Conservation (phyloP, 1,140 invertebrate genomes). For the Hydropsyche tenuis region DNA sequence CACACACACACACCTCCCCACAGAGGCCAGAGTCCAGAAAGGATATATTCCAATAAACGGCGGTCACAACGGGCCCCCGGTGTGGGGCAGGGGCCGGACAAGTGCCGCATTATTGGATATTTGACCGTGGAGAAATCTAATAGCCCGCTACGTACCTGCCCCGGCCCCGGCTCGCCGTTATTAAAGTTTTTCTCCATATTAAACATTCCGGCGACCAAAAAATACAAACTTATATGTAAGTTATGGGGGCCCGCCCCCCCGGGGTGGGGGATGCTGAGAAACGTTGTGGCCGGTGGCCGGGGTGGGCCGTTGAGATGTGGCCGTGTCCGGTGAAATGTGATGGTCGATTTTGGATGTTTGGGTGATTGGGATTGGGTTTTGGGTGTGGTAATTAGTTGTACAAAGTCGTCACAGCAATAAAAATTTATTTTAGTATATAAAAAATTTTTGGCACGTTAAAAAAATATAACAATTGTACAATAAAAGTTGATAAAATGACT, state of each 20-base stretch:
- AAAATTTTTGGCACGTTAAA: slow-evolving; percentile 47
- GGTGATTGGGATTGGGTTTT: slow-evolving; percentile 25
- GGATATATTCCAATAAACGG: slow-evolving; percentile 36
- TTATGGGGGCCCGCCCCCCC: not conserved
- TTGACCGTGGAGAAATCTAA: slow-evolving; percentile 51
- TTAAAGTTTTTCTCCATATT: slow-evolving; percentile 51
- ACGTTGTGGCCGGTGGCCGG: slow-evolving; percentile 27
- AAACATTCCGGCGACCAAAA: slow-evolving; percentile 50
- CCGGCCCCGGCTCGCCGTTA: slow-evolving; percentile 40
- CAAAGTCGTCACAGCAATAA: not conserved
- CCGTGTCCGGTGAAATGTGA: slow-evolving; percentile 36
- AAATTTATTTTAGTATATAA: slow-evolving; percentile 23
- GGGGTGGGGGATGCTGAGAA: not conserved
- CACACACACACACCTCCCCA: slow-evolving; percentile 6
- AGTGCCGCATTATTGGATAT: slow-evolving; percentile 51
- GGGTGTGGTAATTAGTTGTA: no score
- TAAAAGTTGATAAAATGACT: slow-evolving; percentile 5
- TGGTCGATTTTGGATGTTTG: slow-evolving; percentile 21
- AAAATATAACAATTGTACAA: slow-evolving; percentile 40
- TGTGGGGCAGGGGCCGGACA: slow-evolving; percentile 37
- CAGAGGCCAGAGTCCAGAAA: slow-evolving; percentile 20
- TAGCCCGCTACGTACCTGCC: slow-evolving; percentile 46
- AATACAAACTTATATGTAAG: slow-evolving; percentile 43
- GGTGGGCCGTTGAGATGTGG: slow-evolving; percentile 6
- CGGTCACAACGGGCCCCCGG: slow-evolving; percentile 24